phyloP scores from a whole-genome alignment of 2,113 vertebrate genomes.

The Centropus bengalensis region DNA sequence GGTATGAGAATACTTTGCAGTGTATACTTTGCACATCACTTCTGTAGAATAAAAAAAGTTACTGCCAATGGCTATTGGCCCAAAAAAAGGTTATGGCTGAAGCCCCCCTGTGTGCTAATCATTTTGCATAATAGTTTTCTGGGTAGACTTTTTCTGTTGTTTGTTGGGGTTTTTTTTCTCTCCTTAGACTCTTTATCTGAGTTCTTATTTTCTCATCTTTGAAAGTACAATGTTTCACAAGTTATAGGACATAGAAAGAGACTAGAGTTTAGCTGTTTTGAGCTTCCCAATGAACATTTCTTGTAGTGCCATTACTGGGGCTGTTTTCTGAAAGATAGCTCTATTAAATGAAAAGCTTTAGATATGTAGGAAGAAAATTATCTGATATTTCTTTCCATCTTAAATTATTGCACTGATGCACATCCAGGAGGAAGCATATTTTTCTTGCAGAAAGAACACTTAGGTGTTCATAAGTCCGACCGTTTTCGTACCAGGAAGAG shows the following conservation, averaged over 20 bases:
- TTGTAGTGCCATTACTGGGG: not conserved
- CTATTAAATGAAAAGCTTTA: constrained; percentile 39
- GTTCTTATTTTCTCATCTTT: not conserved
- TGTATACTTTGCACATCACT: not conserved
- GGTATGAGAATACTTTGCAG: not conserved
- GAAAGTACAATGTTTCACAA: not conserved
- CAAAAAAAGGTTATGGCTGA: not conserved
- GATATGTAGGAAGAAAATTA: constrained; percentile 23
- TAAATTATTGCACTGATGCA: not conserved
- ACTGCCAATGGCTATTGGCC: not conserved
- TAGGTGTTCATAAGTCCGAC: not conserved
- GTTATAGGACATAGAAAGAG: not conserved
- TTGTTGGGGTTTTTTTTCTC: not conserved
- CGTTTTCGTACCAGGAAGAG: not conserved
- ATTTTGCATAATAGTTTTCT: not conserved
- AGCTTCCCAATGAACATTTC: constrained; percentile 15
- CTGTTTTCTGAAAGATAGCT: constrained; percentile 36
- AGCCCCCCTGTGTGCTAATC: not conserved
- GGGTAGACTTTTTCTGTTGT: not conserved
- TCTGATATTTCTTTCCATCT: not conserved
- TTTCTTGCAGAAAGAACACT: not conserved
- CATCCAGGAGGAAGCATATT: not conserved
- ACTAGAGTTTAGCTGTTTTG: not conserved
- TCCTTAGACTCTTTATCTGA: not conserved
- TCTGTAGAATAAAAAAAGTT: not conserved